Base-by-base conservation (phyloP, 2,113 vertebrate genomes). In the Rhegmatorhina hoffmannsi region DNA sequence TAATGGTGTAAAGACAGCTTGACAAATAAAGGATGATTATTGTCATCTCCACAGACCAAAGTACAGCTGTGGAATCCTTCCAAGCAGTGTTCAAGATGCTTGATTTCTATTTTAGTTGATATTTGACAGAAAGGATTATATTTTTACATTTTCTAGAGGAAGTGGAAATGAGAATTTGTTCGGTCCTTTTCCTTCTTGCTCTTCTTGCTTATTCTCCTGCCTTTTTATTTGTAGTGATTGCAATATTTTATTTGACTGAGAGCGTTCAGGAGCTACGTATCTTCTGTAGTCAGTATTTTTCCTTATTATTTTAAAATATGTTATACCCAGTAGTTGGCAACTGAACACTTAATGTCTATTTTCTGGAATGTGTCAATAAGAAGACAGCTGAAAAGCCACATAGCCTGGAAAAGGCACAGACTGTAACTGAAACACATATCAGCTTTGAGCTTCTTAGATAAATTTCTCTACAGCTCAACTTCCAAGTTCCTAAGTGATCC, bases 81-180 rank as follows among this genome's bases (percentile, higher is more conserved):
- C 84, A 92, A 84, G 44, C 62, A 84, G 33, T 33, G 55, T 72
- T 93, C 85, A 78, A 94, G 68, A 93, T 79, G 74, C 87, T 68
- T 91, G 46, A 73, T 76, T 94, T 91, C 81, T 91, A 87, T 94
- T 95, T 92, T 23, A 87, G 93, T 52, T 89, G 36, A 23, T 82
- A 87, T 92, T 94, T 95, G 77, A 84, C 89, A 94, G 60, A 89
- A 91, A 91, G 13, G 20, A 78, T 79, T 91, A 92, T 87, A 91
- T 94, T 95, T 95, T 91, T 94, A 40, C 40, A 53, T 76, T 89
- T 49, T 82, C 62, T 73, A 68, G 40, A 25, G 84, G 66, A 95
- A 87, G 46, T 79, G 40, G 66, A 89, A 89, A 69, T 58, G 28
- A 76, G 16, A 34, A 66, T 85, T 94, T 95, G n/a, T 70, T 84